Evolutionary conservation across 2,797 vertebrate genomes (phyloP).

Genomic region (Chaenodraco wilsoni): DNA sequence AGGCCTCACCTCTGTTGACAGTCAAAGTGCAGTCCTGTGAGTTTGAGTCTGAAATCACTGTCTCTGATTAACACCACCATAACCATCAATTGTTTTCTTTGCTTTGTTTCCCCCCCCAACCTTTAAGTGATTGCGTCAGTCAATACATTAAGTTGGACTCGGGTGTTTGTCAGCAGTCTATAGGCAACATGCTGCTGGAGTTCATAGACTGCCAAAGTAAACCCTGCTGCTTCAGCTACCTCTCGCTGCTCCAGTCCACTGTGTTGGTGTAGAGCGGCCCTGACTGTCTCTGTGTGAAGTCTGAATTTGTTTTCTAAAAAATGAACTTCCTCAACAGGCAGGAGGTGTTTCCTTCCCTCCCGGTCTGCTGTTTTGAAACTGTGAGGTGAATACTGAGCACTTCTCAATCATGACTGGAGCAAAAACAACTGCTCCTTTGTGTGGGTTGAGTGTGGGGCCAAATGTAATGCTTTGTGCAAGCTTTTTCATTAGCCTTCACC

Average conservation of each 20-base stretch:
- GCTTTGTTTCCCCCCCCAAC: conserved; percentile 10
- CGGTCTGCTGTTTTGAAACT: conserved; percentile 71
- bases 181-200: conserved; percentile 42
- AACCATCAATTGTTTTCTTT: conserved; percentile 32
- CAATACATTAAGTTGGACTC: conserved; percentile 29
- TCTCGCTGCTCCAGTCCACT: conserved; percentile 28
- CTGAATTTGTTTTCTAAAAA: conserved; percentile 77
- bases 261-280: conserved; percentile 39
- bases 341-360: conserved; percentile 81
- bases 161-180: conserved; percentile 48
- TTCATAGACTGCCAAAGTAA: conserved; percentile 53
- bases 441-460: conserved; percentile 59
- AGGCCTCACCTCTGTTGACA: conserved; percentile 67
- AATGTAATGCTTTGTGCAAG: conserved; percentile 68
- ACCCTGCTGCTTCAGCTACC: conserved; percentile 36
- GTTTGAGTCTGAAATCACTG: conserved; percentile 39
- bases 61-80: conserved; percentile 30
- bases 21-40: conserved; percentile 50
- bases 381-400: conserved; percentile 82
- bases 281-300: conserved; percentile 61
- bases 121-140: conserved; percentile 46
- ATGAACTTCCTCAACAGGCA: conserved; percentile 82
- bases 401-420: conserved; percentile 76
- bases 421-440: conserved; percentile 83
- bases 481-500: conserved; percentile 65